Evolutionary conservation across 2,113 vertebrate species (phyloP).

Genomic region (Ictidomys tridecemlineatus): DNA sequence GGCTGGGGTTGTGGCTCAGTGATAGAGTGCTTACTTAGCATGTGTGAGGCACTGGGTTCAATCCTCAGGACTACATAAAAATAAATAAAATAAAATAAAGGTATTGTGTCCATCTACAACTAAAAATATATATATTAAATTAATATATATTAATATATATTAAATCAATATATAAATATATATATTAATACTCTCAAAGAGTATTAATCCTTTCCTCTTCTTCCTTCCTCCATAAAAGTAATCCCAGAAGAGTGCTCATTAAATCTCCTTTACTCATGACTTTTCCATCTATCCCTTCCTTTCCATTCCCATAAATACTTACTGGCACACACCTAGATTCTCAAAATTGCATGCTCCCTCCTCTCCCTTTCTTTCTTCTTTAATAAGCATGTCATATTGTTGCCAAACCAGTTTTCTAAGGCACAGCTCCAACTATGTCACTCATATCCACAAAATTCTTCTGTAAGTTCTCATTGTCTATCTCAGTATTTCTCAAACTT

Average conservation of each 20-base stretch:
- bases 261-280: background rate
- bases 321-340: background rate
- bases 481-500: conserved; percentile 14
- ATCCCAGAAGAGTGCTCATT: background rate
- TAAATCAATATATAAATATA: background rate
- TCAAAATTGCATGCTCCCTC: background rate
- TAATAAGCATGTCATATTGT: background rate
- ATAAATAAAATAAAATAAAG: too few species aligned
- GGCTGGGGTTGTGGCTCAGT: too few species aligned
- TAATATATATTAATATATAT: too few species aligned
- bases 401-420: conserved; percentile 25
- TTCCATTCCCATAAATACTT: conserved; percentile 4
- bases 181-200: background rate
- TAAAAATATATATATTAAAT: background rate
- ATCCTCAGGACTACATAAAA: too few species aligned
- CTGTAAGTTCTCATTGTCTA: background rate
- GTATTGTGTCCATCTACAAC: too few species aligned
- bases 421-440: background rate
- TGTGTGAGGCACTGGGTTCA: too few species aligned
- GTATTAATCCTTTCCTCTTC: background rate
- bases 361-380: conserved; percentile 21
- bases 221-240: conserved; percentile 27
- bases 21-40: too few species aligned
- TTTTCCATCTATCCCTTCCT: background rate
- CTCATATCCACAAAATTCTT: conserved; percentile 36